phyloP scores from a whole-genome alignment of 2,113 vertebrate species.

The Azemiops feae region DNA sequence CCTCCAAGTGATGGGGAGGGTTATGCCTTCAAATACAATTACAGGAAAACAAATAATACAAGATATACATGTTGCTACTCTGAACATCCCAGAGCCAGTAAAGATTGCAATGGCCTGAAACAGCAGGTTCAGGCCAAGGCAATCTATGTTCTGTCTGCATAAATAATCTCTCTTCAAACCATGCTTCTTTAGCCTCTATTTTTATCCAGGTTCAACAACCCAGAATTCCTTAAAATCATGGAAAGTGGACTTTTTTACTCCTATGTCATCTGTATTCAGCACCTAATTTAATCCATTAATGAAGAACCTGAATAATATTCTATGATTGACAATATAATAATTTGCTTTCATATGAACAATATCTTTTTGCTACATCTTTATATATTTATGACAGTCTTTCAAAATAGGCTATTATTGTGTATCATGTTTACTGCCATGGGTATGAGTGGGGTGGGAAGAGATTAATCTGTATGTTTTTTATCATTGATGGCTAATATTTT shows the following conservation, averaged over 20 bases:
- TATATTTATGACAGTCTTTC: background rate
- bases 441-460: background rate
- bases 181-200: no score
- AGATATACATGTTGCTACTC: background rate
- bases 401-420: background rate
- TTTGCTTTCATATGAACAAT: background rate
- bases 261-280: background rate
- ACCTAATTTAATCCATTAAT: background rate
- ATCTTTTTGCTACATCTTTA: background rate
- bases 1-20: background rate
- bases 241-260: background rate
- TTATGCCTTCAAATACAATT: background rate
- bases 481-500: background rate
- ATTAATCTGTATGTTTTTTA: background rate
- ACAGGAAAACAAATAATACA: background rate
- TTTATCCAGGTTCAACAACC: background rate
- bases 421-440: background rate
- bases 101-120: background rate
- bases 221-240: background rate
- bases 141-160: background rate
- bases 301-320: background rate
- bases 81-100: background rate
- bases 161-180: background rate
- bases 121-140: background rate
- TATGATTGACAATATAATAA: background rate